Percentiles rank a stretch among this genome's conserved stretches.
phyloP scores from a whole-genome alignment of 2,113 vertebrate genomes.

The Eira barbara region DNA sequence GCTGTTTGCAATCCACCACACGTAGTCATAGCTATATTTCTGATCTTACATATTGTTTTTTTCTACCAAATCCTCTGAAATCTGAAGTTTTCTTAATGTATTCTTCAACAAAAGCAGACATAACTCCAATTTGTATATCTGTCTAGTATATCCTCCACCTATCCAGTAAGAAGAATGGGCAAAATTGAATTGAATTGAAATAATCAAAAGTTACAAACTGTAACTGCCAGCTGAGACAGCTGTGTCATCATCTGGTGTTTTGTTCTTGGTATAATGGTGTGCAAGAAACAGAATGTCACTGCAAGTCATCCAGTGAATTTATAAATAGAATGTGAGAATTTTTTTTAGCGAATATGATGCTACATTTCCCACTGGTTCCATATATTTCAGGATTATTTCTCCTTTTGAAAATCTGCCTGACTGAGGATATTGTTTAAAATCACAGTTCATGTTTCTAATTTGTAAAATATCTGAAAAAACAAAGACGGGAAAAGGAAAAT shows the following conservation, averaged over 20 bases:
- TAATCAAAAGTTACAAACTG: constrained; percentile 42
- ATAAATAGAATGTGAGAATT: neutral
- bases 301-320: neutral
- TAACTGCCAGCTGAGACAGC: neutral
- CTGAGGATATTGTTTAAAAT: neutral
- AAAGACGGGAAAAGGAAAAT: constrained; percentile 1
- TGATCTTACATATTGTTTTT: neutral
- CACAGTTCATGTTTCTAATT: neutral
- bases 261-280: constrained; percentile 20
- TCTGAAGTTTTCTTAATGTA: constrained; percentile 1
- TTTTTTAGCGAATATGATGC: neutral
- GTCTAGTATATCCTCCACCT: neutral
- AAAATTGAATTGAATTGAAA: constrained; percentile 50
- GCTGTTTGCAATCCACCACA: neutral
- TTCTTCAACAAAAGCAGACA: neutral
- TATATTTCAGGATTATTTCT: neutral
- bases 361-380: neutral
- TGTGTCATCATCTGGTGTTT: constrained; percentile 31
- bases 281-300: constrained; percentile 5
- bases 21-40: neutral
- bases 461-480: neutral
- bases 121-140: neutral
- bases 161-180: constrained; percentile 10
- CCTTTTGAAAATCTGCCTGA: neutral
- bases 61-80: neutral